Evolutionary conservation across 2,888 invertebrate species (phyloP), one percentile per base, ranked within the genome.

Genomic region (Drosophila acutilabella): DNA sequence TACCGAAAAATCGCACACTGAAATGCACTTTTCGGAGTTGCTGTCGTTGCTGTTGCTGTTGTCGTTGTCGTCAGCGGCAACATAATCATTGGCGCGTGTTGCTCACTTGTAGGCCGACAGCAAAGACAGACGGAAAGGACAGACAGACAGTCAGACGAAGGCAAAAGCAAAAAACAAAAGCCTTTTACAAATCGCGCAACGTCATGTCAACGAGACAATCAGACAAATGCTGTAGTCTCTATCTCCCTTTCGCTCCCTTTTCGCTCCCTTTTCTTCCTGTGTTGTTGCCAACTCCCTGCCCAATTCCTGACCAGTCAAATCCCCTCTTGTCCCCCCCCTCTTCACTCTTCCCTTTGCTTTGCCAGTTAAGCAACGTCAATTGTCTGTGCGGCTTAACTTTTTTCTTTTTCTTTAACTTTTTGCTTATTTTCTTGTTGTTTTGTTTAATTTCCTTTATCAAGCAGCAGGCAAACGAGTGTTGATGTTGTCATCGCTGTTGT

Each of bases 81-180:
- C 83, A 83, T 83, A 83, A 83, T 83, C 83, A 84, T 86, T 80
- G 87, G 87, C 83, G 83, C 84, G 87, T 83, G 87, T 84, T 87
- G 83, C 84, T 83, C 83, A 83, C 83, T 83, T 80, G 73, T 72
- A 74, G 81, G 79, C 79, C 68, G 74, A 70, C 86, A 68, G 54
- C 48, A 60, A 50, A 54, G 64, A 42, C 62, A 20, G 56, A 47
- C 48, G 58, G 58, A 44, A 57, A 50, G 58, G 58, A 44, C 60
- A 50, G 56, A 23, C 58, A 65, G 38, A 38, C 26, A 53, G 23
- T 33, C 58, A 54, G 47, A 18, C 42, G 57, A 54, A 51, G 41
- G 62, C 30, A 48, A 42, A 41, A 53, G 71, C 59, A 30, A 70
- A 65, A 78, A 80, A 74, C 78, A 75, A 76, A 82, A 82, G 71